phyloP scores from a whole-genome alignment of 2,797 vertebrate species.

The Novumbra hubbsi region DNA sequence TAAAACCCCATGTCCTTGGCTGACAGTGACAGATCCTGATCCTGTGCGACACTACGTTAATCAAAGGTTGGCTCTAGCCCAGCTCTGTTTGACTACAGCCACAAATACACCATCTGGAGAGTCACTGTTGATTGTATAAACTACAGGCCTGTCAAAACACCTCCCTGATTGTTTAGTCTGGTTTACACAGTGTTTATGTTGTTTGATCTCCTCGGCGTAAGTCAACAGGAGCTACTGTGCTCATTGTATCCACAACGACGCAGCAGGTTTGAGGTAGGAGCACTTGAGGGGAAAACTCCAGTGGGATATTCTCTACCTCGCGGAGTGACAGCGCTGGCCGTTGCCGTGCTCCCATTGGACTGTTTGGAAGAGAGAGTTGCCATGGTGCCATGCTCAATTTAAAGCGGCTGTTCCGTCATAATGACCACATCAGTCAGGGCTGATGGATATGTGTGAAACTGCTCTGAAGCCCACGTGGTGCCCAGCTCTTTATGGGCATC shows the following conservation, averaged over 20 bases:
- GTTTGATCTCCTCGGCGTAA: not conserved
- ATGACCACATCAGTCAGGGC: constrained; percentile 23
- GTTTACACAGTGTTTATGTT: not conserved
- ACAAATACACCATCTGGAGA: not conserved
- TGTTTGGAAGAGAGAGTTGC: constrained; percentile 42
- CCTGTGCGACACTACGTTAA: constrained; percentile 42
- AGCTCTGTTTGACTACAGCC: constrained; percentile 26
- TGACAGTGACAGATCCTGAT: constrained; percentile 51
- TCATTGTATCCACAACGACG: too few relatives aligned
- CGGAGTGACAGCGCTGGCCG: constrained; percentile 27
- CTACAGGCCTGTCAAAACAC: not conserved
- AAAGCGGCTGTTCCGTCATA: constrained; percentile 36
- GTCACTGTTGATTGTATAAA: not conserved
- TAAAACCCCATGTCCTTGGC: constrained; percentile 28
- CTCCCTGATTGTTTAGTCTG: not conserved
- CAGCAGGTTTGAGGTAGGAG: not conserved
- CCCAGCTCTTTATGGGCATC: not conserved
- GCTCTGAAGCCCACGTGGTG: constrained; percentile 44
- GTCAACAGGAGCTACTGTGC: too few relatives aligned
- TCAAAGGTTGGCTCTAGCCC: constrained; percentile 39
- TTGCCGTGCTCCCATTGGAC: constrained; percentile 28
- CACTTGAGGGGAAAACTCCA: constrained; percentile 1
- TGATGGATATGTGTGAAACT: constrained; percentile 60
- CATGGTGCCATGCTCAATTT: constrained; percentile 36
- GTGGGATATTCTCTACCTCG: constrained; percentile 4